Evolutionary conservation across 2,888 invertebrate genomes (phyloP).

Genomic region (Trichacis sp.): DNA sequence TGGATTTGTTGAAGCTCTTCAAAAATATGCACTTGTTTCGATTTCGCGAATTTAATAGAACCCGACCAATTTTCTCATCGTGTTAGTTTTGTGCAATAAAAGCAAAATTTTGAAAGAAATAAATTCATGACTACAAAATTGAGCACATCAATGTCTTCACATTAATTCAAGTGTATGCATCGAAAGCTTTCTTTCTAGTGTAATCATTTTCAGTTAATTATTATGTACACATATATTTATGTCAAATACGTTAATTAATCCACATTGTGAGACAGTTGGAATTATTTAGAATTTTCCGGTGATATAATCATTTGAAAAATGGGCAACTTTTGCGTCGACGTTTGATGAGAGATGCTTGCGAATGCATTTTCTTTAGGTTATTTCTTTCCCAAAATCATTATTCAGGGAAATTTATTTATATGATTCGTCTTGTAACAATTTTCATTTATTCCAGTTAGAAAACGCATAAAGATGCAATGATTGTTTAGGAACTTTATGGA

Average conservation of each 20-base stretch:
- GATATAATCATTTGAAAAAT: too few species aligned
- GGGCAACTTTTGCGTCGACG: too few species aligned
- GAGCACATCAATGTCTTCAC: neutral
- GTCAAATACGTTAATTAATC: too few species aligned
- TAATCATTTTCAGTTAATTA: neutral
- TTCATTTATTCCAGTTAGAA: neutral
- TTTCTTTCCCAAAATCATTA: neutral
- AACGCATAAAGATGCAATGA: neutral
- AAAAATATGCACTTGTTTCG: neutral
- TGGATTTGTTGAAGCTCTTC: neutral
- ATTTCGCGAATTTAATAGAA: neutral
- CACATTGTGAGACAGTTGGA: too few species aligned
- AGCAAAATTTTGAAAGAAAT: neutral
- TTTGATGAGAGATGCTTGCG: neutral
- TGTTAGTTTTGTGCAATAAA: neutral
- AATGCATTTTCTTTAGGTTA: neutral
- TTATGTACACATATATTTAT: too few species aligned
- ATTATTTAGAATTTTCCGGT: too few species aligned
- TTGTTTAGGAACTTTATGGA: neutral
- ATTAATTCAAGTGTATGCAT: neutral
- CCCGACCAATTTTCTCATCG: neutral
- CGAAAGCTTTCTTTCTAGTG: neutral
- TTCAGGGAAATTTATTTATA: neutral
- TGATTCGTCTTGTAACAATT: too few species aligned
- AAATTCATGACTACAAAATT: too few species aligned